These are phyloP conservation scores for Drosophila mayri DNA, from an alignment of 1,140 invertebrate genomes.

Conservation along the genomic window DNA sequence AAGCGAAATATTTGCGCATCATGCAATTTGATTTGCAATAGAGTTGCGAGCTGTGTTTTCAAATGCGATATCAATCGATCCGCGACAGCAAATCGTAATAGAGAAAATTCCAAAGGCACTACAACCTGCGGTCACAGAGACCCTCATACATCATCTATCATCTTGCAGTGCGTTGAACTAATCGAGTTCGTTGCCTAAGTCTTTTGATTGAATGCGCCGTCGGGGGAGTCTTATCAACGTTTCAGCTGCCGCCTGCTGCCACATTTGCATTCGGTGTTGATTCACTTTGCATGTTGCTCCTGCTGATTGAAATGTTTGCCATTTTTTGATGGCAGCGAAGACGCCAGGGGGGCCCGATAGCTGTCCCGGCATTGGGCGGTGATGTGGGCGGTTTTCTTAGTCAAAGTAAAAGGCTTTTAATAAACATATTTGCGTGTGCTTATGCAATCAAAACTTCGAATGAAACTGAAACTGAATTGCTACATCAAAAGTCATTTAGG, in stretches of 20 bases:
- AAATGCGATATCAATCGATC: slow-evolving; percentile 54
- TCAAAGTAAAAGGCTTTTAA: slow-evolving; percentile 76
- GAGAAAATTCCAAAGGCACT: slow-evolving; percentile 33
- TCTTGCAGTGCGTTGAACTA: slow-evolving; percentile 51
- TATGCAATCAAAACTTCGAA: slow-evolving; percentile 59
- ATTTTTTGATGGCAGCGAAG: slow-evolving; percentile 28
- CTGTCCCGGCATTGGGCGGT: slow-evolving; percentile 9
- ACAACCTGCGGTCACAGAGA: slow-evolving; percentile 12
- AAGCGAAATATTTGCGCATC: slow-evolving; percentile 72
- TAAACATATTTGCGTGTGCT: slow-evolving; percentile 65
- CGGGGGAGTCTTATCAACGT: slow-evolving; percentile 26
- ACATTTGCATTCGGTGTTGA: slow-evolving; percentile 22
- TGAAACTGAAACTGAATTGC: slow-evolving; percentile 39
- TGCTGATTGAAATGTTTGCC: slow-evolving; percentile 53
- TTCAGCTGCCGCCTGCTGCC: slow-evolving; percentile 21
- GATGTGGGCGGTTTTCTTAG: slow-evolving; percentile 36
- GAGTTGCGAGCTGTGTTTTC: slow-evolving; percentile 53
- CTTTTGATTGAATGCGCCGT: slow-evolving; percentile 57
- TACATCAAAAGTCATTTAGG: slow-evolving; percentile 51
- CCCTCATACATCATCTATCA: slow-evolving; percentile 3
- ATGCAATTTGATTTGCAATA: slow-evolving; percentile 78
- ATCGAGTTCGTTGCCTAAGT: slow-evolving; percentile 76
- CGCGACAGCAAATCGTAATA: slow-evolving; percentile 22
- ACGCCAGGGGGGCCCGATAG: background rate
- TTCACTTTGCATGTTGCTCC: slow-evolving; percentile 46